Percentiles rank a stretch among this genome's conserved stretches.
phyloP scores from a whole-genome alignment of 1,140 invertebrate species.

The Cecropterus lyciades region DNA sequence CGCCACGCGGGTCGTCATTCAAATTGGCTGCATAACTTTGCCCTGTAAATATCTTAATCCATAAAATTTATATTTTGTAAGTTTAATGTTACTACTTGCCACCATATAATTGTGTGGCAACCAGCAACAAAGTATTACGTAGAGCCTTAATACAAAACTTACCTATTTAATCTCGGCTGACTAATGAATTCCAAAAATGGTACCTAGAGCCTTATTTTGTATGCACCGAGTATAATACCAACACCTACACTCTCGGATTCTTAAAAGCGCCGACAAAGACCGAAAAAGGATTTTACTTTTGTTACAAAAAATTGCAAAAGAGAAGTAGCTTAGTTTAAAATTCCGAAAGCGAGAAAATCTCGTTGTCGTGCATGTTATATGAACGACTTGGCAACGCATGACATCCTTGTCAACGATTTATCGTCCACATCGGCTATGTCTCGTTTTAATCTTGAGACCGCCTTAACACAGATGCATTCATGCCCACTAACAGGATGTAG shows the following conservation, averaged over 20 bases:
- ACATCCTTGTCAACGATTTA: conserved; percentile 48
- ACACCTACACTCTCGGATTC: conserved; percentile 1
- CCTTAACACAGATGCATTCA: conserved; percentile 53
- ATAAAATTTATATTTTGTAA: too few species aligned
- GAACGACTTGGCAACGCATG: not conserved
- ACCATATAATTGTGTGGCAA: too few species aligned
- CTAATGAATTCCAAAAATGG: conserved; percentile 13
- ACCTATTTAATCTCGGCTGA: not conserved
- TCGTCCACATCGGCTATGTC: conserved; percentile 38
- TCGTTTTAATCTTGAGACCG: conserved; percentile 49
- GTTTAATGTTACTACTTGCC: too few species aligned
- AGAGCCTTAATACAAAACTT: not conserved
- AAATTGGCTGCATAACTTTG: too few species aligned
- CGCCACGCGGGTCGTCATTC: too few species aligned
- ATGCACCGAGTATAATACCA: conserved; percentile 22
- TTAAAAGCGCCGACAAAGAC: conserved; percentile 20
- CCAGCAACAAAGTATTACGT: too few species aligned
- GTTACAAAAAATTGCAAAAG: conserved; percentile 11
- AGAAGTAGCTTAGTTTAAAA: conserved; percentile 6
- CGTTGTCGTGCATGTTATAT: conserved; percentile 1
- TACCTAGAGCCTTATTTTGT: conserved; percentile 15
- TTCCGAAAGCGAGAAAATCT: conserved; percentile 10
- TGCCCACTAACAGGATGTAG: conserved; percentile 67
- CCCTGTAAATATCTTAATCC: too few species aligned
- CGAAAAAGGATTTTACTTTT: conserved; percentile 6